Evolutionary conservation across 2,113 vertebrate species (phyloP).

Genomic region (Romanogobio albipinnatus): DNA sequence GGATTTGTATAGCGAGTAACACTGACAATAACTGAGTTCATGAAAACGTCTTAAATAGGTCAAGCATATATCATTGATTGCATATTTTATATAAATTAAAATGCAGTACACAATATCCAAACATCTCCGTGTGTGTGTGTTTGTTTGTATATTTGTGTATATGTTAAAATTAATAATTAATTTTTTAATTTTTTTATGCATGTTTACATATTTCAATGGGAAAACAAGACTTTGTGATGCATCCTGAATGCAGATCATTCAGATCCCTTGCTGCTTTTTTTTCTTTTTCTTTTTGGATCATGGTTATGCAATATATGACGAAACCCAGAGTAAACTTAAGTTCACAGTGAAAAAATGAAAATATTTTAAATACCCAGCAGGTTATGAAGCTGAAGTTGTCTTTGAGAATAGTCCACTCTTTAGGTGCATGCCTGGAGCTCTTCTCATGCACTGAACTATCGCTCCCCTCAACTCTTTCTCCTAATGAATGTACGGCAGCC

Average conservation of each 20-base stretch:
- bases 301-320: background rate
- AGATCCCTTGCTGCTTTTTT: background rate
- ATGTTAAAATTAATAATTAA: background rate
- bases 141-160: background rate
- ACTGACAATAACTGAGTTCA: background rate
- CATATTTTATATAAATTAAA: background rate
- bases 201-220: background rate
- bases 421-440: background rate
- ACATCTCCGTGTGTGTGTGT: too few relatives aligned
- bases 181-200: background rate
- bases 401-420: background rate
- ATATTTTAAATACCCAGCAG: background rate
- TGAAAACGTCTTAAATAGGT: background rate
- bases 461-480: constrained; percentile 9
- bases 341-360: background rate
- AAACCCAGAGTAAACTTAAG: constrained; percentile 23
- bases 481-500: constrained; percentile 39
- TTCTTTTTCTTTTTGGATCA: background rate
- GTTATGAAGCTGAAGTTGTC: background rate
- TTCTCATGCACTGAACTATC: constrained; percentile 8
- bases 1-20: background rate
- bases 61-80: background rate
- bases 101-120: background rate
- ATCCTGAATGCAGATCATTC: background rate
- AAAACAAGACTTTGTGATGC: background rate